These are phyloP conservation scores for Campodea augens DNA, from an alignment of 1,140 invertebrate species.

Conservation along the genomic window DNA sequence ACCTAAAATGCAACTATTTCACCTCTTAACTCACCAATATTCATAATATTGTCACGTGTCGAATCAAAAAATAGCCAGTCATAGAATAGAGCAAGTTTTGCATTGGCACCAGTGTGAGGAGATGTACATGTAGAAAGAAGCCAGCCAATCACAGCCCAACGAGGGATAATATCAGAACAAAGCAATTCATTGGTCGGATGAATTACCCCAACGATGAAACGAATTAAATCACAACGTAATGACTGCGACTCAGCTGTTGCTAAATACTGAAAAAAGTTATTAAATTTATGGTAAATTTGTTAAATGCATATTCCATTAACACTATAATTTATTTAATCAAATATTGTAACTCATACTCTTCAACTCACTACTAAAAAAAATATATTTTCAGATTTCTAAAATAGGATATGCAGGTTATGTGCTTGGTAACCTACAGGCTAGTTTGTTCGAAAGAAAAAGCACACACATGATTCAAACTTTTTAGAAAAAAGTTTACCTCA, in stretches of 20 bases:
- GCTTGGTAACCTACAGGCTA: too few relatives aligned
- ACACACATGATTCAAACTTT: too few relatives aligned
- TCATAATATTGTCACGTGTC: conserved; percentile 96
- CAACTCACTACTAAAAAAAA: too few relatives aligned
- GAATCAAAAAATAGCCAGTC: conserved; percentile 95
- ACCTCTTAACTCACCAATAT: conserved; percentile 56
- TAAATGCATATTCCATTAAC: too few relatives aligned
- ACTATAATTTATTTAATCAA: too few relatives aligned
- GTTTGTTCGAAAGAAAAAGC: too few relatives aligned
- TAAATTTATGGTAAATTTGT: too few relatives aligned
- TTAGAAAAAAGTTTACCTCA: too few relatives aligned
- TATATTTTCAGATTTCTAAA: background rate
- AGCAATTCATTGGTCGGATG: conserved; percentile 94
- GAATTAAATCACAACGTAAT: conserved; percentile 82
- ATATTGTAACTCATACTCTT: too few relatives aligned
- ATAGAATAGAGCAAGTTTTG: conserved; percentile 88
- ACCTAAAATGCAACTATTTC: too few relatives aligned
- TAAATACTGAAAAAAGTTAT: conserved; percentile 52
- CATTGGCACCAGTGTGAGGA: conserved; percentile 81
- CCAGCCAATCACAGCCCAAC: conserved; percentile 98
- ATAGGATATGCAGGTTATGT: background rate
- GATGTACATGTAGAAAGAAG: conserved; percentile 89
- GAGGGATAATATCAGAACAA: conserved; percentile 92
- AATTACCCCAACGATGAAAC: conserved; percentile 93
- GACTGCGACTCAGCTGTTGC: conserved; percentile 93